Evolutionary conservation across 2,797 vertebrate genomes (phyloP).

Genomic region (Melanotaenia boesemani): DNA sequence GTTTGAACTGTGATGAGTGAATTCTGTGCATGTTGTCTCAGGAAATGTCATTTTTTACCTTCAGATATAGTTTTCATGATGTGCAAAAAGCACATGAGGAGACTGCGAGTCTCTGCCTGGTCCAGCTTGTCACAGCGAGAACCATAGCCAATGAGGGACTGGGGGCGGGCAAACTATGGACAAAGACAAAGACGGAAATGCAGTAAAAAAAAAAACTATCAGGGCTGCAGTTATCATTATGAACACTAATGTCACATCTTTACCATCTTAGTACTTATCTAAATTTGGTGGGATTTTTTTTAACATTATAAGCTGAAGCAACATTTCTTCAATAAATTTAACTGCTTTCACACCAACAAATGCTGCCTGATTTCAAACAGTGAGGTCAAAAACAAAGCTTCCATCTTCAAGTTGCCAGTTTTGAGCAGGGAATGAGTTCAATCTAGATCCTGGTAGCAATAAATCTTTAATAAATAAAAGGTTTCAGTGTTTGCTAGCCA

Average conservation of each 20-base stretch:
- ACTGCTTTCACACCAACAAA: not conserved
- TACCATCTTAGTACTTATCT: not conserved
- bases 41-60: conserved; percentile 77
- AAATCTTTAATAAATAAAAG: not conserved
- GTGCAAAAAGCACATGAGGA: conserved; percentile 98
- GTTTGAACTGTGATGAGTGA: not conserved
- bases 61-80: conserved; percentile 99
- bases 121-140: conserved; percentile 98
- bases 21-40: not conserved
- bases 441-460: not conserved
- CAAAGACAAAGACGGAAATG: conserved; percentile 40
- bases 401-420: not conserved
- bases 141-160: conserved; percentile 95
- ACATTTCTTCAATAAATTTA: conserved; percentile 5
- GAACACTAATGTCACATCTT: not conserved
- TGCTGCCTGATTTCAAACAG: not conserved
- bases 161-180: conserved; percentile 90
- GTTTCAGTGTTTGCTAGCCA: not conserved
- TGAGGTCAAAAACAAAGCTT: not conserved
- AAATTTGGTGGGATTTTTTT: not conserved
- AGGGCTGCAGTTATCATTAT: not conserved
- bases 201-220: not conserved
- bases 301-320: not conserved
- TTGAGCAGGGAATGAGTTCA: not conserved
- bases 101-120: conserved; percentile 95